Percentiles rank a stretch among this genome's conserved stretches.
Conservation (phyloP, 2,888 invertebrate genomes). For the Incurvaria masculella region DNA sequence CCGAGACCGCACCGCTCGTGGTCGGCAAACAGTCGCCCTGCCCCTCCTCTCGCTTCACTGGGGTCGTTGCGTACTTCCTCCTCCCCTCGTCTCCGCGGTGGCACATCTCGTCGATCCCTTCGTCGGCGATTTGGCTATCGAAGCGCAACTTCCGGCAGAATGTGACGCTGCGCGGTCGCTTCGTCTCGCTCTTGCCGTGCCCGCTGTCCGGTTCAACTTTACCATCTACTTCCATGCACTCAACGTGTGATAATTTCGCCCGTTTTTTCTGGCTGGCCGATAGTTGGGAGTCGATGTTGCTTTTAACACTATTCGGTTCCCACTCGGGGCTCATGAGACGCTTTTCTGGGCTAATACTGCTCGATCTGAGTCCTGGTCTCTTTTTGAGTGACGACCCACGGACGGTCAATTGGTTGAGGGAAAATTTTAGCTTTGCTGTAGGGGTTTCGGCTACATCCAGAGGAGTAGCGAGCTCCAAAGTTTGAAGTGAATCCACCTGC, state of each 20-base stretch:
- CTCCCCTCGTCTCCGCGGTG: neutral
- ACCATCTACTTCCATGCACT: neutral
- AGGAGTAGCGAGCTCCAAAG: neutral
- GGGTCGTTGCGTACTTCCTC: slow-evolving; percentile 22
- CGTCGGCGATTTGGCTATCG: neutral
- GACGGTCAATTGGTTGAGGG: neutral
- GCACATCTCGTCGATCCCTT: neutral
- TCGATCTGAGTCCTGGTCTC: slow-evolving; percentile 24
- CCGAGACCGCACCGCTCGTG: slow-evolving; percentile 39
- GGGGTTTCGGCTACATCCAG: neutral
- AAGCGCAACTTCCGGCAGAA: neutral
- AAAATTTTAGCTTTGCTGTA: neutral
- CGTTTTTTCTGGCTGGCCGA: slow-evolving; percentile 19
- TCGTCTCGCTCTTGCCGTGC: neutral
- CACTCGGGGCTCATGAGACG: slow-evolving; percentile 12
- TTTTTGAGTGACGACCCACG: slow-evolving; percentile 15
- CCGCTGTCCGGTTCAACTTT: neutral
- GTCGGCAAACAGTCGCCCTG: slow-evolving; percentile 49
- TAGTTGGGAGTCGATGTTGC: slow-evolving; percentile 27
- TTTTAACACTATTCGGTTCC: slow-evolving; percentile 23
- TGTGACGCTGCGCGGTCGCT: neutral
- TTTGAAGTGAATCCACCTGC: neutral
- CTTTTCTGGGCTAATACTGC: slow-evolving; percentile 21
- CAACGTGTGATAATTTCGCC: neutral
- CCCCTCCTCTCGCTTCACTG: slow-evolving; percentile 39